Evolutionary conservation across 2,113 vertebrate genomes (phyloP), one percentile per base, ranked within the genome.

Genomic region (Etheostoma spectabile): DNA sequence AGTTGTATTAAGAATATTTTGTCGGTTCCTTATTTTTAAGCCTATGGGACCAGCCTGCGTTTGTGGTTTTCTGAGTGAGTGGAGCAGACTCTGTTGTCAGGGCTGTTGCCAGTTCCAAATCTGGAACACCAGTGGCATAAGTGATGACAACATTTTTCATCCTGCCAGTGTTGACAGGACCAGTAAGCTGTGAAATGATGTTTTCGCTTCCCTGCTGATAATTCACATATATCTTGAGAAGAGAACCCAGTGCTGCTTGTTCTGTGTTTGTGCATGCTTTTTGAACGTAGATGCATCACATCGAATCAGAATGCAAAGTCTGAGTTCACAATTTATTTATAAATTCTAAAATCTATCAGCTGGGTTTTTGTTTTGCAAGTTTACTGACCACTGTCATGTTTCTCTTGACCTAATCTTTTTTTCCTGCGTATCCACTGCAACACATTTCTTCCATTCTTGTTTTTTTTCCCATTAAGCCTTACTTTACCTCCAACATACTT

Each of bases 141-240:
- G 60, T 68, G 64, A 78, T 79, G 88, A 79, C 68, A 64, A 19
- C 45, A 62, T 71, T 74, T 81, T 55, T 73, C 71, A 72, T 46
- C 53, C 72, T 59, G 77, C 8, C 33, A 11, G 80, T 76, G 74
- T 48, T 86, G 76, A 87, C 79, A 48, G 62, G 72, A 72, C 80
- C 75, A 74, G 72, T 71, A 80, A 61, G 65, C 76, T 80, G 60
- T 85, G 81, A 88, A 86, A 80, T 83, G 15, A 51, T 68, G 59
- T 85, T 52, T 68, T 24, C 57, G 52, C 49, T 63, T 65, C 45
- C n/a, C 35, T 11, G 19, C 59, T 66, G 64, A 70, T 74, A 21
- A 42, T 70, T 70, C 22, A 53, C 38, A 35, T 53, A 33, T 19
- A 60, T 62, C 79, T 62, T 38, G 57, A 52, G 53, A 59, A 61